Base-by-base conservation (phyloP, 2,888 invertebrate genomes). In the Spodoptera picta region DNA sequence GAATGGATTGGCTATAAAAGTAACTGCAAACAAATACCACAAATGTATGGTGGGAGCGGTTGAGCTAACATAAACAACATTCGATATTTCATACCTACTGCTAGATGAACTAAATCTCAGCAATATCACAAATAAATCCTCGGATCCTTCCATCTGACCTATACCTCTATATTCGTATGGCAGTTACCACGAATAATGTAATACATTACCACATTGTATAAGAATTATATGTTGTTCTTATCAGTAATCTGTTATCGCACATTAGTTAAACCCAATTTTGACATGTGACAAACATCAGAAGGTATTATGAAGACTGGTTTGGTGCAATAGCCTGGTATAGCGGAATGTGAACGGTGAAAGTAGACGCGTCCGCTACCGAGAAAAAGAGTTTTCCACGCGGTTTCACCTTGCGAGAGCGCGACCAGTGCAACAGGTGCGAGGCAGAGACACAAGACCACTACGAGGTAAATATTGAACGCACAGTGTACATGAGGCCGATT, bases 281-380 rank as follows among this genome's bases (percentile, higher is more conserved):
- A 84, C 84, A 87, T 86, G 87, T 86, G 84, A 87, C 77, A 79
- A 85, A 81, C 77, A 81, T 84, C 69, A 80, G 80, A 82, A 82
- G 81, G 74, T 73, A 83, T 79, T 82, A 81, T 83, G 81, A 82
- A 81, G 82, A 86, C 87, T 86, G 85, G 89, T 89, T 87, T 77
- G 83, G 83, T 81, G 88, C 86, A 87, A 89, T 77, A 83, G 83
- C 83, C 84, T 80, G 75, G 49, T 66, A 50, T 73, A 77, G 78
- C 86, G 92, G 93, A 92, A 93, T 93, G 93, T 90, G 90, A 90
- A 66, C 83, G 90, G 94, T 92, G 94, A 94, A 94, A 94, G 94
- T 93, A 84, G 90, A 86, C 90, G 90, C 90, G 91, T 87, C 90
- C 89, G 91, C 83, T 92, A 90, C 90, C 79, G 84, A 91, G 93